Evolutionary conservation across 2,113 vertebrate species (phyloP), one percentile per base, ranked within the genome.

Genomic region (Atrichornis clamosus): DNA sequence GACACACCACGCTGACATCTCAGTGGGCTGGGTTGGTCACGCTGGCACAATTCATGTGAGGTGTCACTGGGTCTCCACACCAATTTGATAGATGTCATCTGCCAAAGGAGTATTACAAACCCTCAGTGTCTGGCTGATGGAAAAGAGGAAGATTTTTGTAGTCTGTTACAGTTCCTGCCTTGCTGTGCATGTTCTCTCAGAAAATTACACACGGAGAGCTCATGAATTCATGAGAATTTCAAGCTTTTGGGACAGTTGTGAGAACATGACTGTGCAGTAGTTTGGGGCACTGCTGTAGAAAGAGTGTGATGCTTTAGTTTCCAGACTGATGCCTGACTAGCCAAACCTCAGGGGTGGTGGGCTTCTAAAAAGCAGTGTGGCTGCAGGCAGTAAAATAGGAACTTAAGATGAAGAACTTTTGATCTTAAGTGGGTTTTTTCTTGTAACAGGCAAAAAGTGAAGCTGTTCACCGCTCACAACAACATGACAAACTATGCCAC

Each of bases 401-500:
- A 42, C 27, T 23, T 52, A 28, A 77, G 79, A 79, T 55, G 65
- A 41, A 84, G 28, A 42, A 44, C 4, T 26, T 80, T 56, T 90
- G 6, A 52, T 35, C 23, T 62, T 35, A 20, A 37, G 32, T 50
- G 17, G 19, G 52, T 33, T 69, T 7, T 47, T 74, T 63, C 52
- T 52, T 56, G 22, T 70, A 35, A 84, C 93, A 99, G 99, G 95
- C 99, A 99, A 94, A 99, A 99, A 88, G 99, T 99, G 96, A 99
- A 99, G 95, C 97, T 99, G 32, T 99, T 99, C 94, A 99, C 99
- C 16, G 98, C 99, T 79, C 99, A 99, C 94, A 99, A 99, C 97
- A 99, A 99, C 80, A 99, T 99, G 99, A 99, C 99, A 63, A 99
- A 99, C 97, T 99, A 99, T 41, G 99, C 99, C 87, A 99, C 99